Base-by-base conservation (phyloP, 2,797 vertebrate species). In the Caiman crocodilus region DNA sequence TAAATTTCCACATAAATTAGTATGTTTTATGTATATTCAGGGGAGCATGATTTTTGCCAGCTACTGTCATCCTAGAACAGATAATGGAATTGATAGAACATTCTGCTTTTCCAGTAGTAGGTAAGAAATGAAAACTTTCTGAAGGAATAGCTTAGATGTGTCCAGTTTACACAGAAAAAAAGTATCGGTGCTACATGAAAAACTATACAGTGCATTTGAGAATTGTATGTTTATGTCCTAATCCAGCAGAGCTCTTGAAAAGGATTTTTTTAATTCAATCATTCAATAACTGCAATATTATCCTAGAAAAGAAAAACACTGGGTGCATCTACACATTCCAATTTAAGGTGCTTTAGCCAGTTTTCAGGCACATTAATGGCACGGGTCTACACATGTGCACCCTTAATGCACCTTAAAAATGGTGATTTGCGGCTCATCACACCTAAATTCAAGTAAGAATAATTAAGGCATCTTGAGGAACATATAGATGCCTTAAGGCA, bases 1-100 rank as follows among this genome's bases (percentile, higher is more conserved):
- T 90, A 64, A 83, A 85, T 94, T 81, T 86, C 32, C 61, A 60
- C 57, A 28, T 81, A 83, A 75, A 57, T 84, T 18, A 60, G 17
- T 60, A 63, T 85, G 61, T 0, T 90, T 93, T 94, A 87, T 89
- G 50, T 13, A 67, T 63, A 23, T 90, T 94, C 93, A 30, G 79
- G 85, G 81, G 18, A 82, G 89, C 94, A 77, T 5, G 2, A 30
- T 63, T 91, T 88, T 69, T 67, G 86, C 15, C 28, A 78, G 28
- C 88, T 83, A 90, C 80, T 21, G 55, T 23, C 50, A 60, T 26
- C 2, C 0, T n/a, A 73, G 14, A 87, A 85, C 84, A 90, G 92
- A 82, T 88, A 90, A 81, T 79, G 26, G 61, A 76, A 71, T 23
- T 65, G 11, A 11, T 30, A 35, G 28, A 32, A 84, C 4, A 8